A percentile compares a stretch with the other conserved stretches of the same genome.
phyloP scores from a whole-genome alignment of 2,888 invertebrate species.

The Koerneria pararmatus region DNA sequence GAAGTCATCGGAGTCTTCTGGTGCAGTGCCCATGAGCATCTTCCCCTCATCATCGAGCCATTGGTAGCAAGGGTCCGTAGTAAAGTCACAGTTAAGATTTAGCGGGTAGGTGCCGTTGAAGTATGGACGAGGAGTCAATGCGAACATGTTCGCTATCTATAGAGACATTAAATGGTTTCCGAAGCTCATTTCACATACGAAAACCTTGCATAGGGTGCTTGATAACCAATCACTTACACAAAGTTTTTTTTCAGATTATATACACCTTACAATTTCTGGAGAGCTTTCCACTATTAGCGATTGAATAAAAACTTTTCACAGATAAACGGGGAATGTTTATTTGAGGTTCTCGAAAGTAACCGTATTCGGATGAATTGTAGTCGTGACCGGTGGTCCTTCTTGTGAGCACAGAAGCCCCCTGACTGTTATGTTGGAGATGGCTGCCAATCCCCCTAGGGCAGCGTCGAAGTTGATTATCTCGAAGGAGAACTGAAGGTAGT shows the following conservation, averaged over 20 bases:
- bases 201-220: no score
- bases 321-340: no score
- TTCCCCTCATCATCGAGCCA: conserved; percentile 41
- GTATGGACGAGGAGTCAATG: conserved; percentile 25
- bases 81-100: conserved; percentile 49
- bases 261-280: no score
- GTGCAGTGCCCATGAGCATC: conserved; percentile 35
- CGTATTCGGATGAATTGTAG: conserved; percentile 39
- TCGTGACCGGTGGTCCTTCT: conserved; percentile 37
- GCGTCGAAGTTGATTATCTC: conserved; percentile 52
- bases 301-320: no score
- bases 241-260: no score
- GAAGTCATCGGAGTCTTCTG: conserved; percentile 34
- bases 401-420: conserved; percentile 40
- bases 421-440: conserved; percentile 33
- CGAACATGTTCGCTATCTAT: conserved; percentile 38
- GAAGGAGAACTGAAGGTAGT: conserved; percentile 47
- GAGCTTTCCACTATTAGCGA: no score
- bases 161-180: no score
- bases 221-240: no score
- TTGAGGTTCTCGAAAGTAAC: conserved; percentile 23
- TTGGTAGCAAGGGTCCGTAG: conserved; percentile 52
- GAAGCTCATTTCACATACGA: no score
- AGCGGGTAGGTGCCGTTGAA: conserved; percentile 33
- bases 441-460: conserved; percentile 44